Conservation (phyloP, 2,888 invertebrate genomes). For the Hypselothyrea guttata region DNA sequence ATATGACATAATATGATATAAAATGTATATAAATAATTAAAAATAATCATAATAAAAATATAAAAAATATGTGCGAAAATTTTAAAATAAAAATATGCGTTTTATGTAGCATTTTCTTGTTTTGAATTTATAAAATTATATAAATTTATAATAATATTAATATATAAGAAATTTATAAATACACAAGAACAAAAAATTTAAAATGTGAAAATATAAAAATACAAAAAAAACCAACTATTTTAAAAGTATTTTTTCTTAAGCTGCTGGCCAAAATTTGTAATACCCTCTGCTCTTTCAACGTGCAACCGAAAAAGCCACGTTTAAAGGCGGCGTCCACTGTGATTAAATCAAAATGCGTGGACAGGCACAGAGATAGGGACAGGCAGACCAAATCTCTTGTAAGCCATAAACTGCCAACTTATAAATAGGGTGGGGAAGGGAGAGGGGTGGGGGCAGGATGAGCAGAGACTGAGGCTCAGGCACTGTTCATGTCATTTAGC, state of each 20-base stretch:
- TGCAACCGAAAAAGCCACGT: slow-evolving; percentile 42
- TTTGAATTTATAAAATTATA: too few species aligned
- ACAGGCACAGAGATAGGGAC: slow-evolving; percentile 54
- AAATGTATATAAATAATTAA: too few species aligned
- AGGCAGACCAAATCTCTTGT: slow-evolving; percentile 63
- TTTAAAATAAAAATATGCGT: too few species aligned
- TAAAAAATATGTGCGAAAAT: too few species aligned
- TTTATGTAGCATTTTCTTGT: too few species aligned
- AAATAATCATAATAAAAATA: too few species aligned
- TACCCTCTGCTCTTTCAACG: slow-evolving; percentile 32
- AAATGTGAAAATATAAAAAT: too few species aligned
- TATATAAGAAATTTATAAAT: too few species aligned
- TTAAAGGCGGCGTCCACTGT: slow-evolving; percentile 59
- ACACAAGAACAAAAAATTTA: too few species aligned
- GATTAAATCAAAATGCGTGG: slow-evolving; percentile 70
- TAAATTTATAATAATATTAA: too few species aligned
- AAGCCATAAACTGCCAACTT: slow-evolving; percentile 70
- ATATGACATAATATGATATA: too few species aligned
- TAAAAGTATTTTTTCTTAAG: background rate
- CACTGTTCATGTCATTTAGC: slow-evolving; percentile 66
- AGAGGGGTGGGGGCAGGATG: slow-evolving; percentile 7
- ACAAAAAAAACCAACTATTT: too few species aligned
- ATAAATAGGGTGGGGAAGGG: slow-evolving; percentile 57
- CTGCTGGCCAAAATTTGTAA: background rate
- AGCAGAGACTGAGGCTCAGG: background rate